These are phyloP conservation scores for Percopsis omiscomaycus DNA, from an alignment of 2,797 vertebrate genomes.

Conservation along the genomic window DNA sequence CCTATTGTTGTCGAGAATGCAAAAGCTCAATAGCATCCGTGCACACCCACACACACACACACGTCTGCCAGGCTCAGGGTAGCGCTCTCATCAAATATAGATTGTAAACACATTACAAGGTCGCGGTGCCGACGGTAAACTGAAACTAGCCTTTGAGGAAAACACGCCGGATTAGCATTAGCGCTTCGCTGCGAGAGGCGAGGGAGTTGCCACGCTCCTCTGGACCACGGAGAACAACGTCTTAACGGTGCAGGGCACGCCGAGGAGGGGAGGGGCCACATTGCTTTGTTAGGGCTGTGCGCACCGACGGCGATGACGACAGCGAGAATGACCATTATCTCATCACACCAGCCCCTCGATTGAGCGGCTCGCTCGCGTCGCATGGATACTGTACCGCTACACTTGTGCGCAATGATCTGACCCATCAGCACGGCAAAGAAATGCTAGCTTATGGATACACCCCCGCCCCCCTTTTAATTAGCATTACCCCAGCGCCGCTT, in stretches of 20 bases:
- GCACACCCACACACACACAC: conserved; percentile 1
- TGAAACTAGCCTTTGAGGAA: conserved; percentile 36
- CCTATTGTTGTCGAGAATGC: conserved; percentile 7
- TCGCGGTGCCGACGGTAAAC: conserved; percentile 46
- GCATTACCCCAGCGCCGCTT: conserved; percentile 7
- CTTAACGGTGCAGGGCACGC: neutral
- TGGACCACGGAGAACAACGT: too few relatives aligned
- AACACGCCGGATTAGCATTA: conserved; percentile 18
- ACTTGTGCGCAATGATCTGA: conserved; percentile 13
- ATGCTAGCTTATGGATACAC: conserved; percentile 7
- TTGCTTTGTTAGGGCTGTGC: neutral
- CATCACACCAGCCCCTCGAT: conserved; percentile 18
- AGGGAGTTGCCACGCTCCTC: neutral
- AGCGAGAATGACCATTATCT: conserved; percentile 20
- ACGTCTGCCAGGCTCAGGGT: conserved; percentile 15
- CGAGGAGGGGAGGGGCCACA: neutral
- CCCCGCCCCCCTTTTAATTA: conserved; percentile 5
- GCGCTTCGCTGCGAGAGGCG: neutral
- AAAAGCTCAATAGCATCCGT: conserved; percentile 5
- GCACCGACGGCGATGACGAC: conserved; percentile 13
- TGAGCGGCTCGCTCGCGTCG: conserved; percentile 33
- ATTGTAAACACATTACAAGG: conserved; percentile 58
- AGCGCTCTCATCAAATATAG: conserved; percentile 53
- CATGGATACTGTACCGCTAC: neutral
- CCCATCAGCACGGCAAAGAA: neutral